Conservation (phyloP, 2,888 invertebrate species). For the Adelphocoris suturalis region DNA sequence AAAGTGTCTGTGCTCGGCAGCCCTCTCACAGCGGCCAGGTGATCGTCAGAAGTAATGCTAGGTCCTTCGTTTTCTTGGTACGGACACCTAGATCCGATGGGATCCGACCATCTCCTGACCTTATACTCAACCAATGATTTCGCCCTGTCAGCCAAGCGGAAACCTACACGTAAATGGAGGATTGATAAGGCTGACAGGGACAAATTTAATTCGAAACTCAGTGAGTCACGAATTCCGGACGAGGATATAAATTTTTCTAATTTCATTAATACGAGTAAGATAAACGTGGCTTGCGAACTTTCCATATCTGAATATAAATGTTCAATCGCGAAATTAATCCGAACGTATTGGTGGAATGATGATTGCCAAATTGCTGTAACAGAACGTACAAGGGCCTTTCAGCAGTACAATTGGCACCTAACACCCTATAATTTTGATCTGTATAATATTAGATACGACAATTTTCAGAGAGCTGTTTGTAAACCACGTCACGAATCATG, state of each 20-base stretch:
- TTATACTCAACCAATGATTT: not conserved
- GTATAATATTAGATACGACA: not conserved
- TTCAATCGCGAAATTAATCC: not conserved
- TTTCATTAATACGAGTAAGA: conserved; percentile 2
- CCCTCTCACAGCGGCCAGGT: too few species aligned
- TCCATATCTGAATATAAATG: not conserved
- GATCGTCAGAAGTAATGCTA: too few species aligned
- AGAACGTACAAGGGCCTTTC: not conserved
- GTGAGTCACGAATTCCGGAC: not conserved
- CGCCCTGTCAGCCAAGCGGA: not conserved
- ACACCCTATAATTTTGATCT: not conserved
- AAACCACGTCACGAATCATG: not conserved
- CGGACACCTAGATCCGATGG: not conserved
- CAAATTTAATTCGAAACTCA: not conserved
- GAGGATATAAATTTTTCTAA: not conserved
- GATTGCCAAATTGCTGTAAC: not conserved
- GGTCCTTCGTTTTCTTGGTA: not conserved
- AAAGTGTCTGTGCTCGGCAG: too few species aligned
- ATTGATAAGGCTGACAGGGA: not conserved
- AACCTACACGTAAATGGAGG: not conserved
- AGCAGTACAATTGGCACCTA: not conserved
- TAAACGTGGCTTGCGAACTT: not conserved
- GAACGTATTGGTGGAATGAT: not conserved
- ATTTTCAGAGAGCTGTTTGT: not conserved
- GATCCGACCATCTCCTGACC: not conserved